Base-by-base conservation (phyloP, 2,113 vertebrate genomes). In the Macrotis lagotis region DNA sequence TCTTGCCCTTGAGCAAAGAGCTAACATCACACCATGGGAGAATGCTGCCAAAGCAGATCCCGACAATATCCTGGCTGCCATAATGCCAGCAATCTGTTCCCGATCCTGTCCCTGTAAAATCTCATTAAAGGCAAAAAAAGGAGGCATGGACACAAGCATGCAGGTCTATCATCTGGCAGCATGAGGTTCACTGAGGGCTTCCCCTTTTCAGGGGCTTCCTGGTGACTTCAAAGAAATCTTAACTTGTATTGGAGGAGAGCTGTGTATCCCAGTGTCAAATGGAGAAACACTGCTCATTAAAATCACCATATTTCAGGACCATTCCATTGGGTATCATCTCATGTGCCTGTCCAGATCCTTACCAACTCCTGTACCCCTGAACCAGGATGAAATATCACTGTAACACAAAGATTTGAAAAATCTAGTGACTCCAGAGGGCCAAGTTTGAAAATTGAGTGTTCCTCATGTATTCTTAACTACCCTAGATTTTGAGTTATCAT, bases 1-100 rank as follows among this genome's bases (percentile, higher is more conserved):
- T 97, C 98, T 98, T 98, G 98, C 97, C 98, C 98, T 98, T 98
- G 98, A 99, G 97, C 96, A 97, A 98, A 98, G 94, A 98, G 96
- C 96, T 97, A 97, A 97, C 90, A 14, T 98, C 98, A 98, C 97
- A 98, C 98, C 97, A 98, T 96, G 97, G 98, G 90, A 0, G 14
- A 98, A 94, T 90, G 94, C 94, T 98, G 98, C 98, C 98, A 99
- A 99, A 98, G 97, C 96, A 98, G 97, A 97, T 98, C 98, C 97
- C 95, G 97, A 98, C 98, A 98, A 97, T 98, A 98, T 98, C 98
- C 96, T 98, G 97, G 98, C 96, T 98, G 97, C 98, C 98, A 97
- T 97, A 96, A 98, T 96, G 97, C 97, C 96, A 98, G 97, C 97
- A 98, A 98, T 98, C 98, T 99, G 98, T 98, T 98, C 97, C 97